phyloP scores from a whole-genome alignment of 2,113 vertebrate genomes.

The Propithecus coquereli region DNA sequence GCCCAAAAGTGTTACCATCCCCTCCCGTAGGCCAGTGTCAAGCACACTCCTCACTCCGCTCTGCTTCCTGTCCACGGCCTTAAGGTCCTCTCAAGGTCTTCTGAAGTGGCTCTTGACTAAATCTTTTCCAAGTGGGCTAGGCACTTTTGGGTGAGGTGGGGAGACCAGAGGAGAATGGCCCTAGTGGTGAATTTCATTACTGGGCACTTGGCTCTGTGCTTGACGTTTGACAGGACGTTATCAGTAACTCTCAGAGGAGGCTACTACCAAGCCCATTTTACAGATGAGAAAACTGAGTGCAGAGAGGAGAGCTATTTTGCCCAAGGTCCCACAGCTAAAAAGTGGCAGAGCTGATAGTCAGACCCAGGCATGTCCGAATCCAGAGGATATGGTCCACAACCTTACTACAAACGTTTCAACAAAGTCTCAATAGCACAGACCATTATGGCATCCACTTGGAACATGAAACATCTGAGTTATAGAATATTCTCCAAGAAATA shows the following conservation, averaged over 20 bases:
- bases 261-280: background rate
- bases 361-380: background rate
- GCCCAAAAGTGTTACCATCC: background rate
- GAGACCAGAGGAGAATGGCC: background rate
- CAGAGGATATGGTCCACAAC: too few species aligned
- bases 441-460: background rate
- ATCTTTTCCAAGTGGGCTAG: background rate
- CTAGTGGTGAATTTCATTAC: background rate
- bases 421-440: background rate
- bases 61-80: background rate
- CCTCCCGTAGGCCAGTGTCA: background rate
- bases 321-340: background rate
- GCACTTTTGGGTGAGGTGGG: background rate
- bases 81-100: background rate
- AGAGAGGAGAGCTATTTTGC: background rate
- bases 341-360: background rate
- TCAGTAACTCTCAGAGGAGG: background rate
- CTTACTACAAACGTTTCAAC: background rate
- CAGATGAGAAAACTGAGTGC: background rate
- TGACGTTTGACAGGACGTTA: background rate
- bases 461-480: background rate
- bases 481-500: background rate
- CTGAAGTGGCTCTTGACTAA: background rate
- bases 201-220: background rate
- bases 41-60: background rate